Percentiles rank a stretch among this genome's conserved stretches.
These are phyloP conservation scores for Alviniconcha strummeri DNA, from an alignment of 2,888 invertebrate genomes.

Conservation along the genomic window DNA sequence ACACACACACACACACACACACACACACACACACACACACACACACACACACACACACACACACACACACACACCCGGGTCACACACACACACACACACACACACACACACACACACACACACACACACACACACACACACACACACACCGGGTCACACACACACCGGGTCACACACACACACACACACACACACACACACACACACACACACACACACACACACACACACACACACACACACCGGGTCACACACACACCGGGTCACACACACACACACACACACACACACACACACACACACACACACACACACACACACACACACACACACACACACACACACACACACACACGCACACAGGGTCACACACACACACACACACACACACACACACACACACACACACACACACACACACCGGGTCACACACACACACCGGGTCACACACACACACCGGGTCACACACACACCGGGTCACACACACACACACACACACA, in stretches of 20 bases:
- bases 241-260: not conserved
- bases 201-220: not conserved
- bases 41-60: not conserved
- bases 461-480: no score
- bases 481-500: not conserved
- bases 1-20: conserved; percentile 14
- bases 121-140: not conserved
- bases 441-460: no score
- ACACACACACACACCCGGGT: not conserved
- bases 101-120: conserved; percentile 1
- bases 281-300: not conserved
- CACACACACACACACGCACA: not conserved
- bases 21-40: conserved; percentile 18
- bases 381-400: not conserved
- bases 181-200: not conserved
- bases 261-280: not conserved
- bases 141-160: not conserved
- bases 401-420: not conserved
- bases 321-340: conserved; percentile 2
- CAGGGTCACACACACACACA: not conserved
- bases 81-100: not conserved
- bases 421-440: no score
- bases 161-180: not conserved
- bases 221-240: no score
- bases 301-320: conserved; percentile 2